These are phyloP conservation scores for Dynastes grantii DNA, from an alignment of 2,888 invertebrate genomes.

Conservation along the genomic window DNA sequence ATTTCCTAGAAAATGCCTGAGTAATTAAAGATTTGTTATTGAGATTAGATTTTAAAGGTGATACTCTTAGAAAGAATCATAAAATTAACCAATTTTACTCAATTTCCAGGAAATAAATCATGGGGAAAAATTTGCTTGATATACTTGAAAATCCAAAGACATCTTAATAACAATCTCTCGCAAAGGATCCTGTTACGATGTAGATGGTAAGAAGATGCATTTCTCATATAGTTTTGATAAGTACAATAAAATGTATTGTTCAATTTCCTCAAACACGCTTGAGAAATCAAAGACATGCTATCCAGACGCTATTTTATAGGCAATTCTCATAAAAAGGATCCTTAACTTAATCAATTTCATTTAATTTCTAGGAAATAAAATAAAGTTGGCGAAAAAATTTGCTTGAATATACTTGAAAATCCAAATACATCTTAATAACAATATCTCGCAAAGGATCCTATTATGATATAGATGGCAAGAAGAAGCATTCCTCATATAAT, in stretches of 20 bases:
- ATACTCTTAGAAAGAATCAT: neutral
- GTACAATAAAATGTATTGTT: neutral
- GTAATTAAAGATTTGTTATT: neutral
- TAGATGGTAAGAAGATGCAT: too few relatives aligned
- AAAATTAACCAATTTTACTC: neutral
- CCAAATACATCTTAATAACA: too few relatives aligned
- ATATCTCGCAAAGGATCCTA: too few relatives aligned
- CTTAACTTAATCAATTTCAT: neutral
- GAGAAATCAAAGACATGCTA: neutral
- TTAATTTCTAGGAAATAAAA: neutral
- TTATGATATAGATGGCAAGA: too few relatives aligned
- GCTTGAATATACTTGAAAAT: neutral
- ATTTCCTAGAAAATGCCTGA: neutral
- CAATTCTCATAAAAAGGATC: neutral
- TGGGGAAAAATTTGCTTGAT: neutral
- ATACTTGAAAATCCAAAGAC: neutral
- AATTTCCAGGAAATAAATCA: neutral
- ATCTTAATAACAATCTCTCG: too few relatives aligned
- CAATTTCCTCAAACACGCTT: neutral
- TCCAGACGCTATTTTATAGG: neutral
- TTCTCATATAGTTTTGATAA: too few relatives aligned
- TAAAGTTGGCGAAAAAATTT: neutral
- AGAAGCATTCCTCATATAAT: too few relatives aligned
- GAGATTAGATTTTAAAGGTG: neutral
- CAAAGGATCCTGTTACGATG: too few relatives aligned